Evolutionary conservation across 2,888 invertebrate species (phyloP).

Genomic region (Drosophila barbarae): DNA sequence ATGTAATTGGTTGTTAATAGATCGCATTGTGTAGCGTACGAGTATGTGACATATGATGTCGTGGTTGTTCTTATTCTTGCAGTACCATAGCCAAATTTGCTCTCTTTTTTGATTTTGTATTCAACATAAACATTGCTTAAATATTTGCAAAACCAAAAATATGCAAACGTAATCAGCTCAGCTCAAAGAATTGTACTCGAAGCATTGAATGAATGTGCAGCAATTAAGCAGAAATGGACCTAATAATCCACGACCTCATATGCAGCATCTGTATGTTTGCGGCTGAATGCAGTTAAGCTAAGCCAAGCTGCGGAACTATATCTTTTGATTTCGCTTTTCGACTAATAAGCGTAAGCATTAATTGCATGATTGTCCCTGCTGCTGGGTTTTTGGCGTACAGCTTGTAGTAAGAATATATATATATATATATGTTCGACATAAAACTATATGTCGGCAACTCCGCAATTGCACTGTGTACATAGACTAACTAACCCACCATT

Average conservation of each 20-base stretch:
- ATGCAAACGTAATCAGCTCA: slow-evolving; percentile 72
- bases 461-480: slow-evolving; percentile 63
- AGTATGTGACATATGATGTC: slow-evolving; percentile 79
- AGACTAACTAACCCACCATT: slow-evolving; percentile 60
- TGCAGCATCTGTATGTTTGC: slow-evolving; percentile 63
- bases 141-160: slow-evolving; percentile 74
- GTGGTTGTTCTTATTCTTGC: slow-evolving; percentile 69
- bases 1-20: slow-evolving; percentile 45
- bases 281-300: neutral
- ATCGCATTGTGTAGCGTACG: slow-evolving; percentile 42
- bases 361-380: slow-evolving; percentile 72
- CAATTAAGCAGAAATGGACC: slow-evolving; percentile 45
- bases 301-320: slow-evolving; percentile 24
- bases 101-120: slow-evolving; percentile 47
- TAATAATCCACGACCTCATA: slow-evolving; percentile 77
- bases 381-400: slow-evolving; percentile 67
- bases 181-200: slow-evolving; percentile 29
- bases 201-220: slow-evolving; percentile 36
- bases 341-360: slow-evolving; percentile 53
- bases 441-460: slow-evolving; percentile 34
- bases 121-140: slow-evolving; percentile 63
- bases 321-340: slow-evolving; percentile 45
- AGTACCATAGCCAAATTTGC: slow-evolving; percentile 55
- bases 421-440: neutral
- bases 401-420: slow-evolving; percentile 56